Evolutionary conservation across 2,888 invertebrate species (phyloP).

Genomic region (Platycnemis pennipes): DNA sequence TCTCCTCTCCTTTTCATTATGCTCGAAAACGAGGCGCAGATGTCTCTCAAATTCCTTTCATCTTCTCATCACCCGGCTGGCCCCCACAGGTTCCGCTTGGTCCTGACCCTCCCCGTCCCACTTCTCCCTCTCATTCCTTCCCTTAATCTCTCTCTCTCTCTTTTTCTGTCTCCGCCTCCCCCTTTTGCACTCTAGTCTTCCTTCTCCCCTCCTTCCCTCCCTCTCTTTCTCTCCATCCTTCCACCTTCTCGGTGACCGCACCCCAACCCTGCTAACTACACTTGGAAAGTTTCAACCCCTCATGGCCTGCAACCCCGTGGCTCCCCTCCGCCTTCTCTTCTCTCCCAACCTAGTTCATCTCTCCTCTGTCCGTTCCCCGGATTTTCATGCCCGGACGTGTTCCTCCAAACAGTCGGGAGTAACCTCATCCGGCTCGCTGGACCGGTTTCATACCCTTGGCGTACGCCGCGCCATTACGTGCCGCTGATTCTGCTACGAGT

Average conservation of each 20-base stretch:
- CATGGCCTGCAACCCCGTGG: too few species aligned
- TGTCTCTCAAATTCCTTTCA: slow-evolving; percentile 9
- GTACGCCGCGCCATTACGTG: too few species aligned
- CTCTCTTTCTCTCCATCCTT: neutral
- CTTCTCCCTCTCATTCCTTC: neutral
- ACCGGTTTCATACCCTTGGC: too few species aligned
- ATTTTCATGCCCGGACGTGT: too few species aligned
- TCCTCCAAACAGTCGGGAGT: too few species aligned
- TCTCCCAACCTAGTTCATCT: too few species aligned
- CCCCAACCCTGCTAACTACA: neutral
- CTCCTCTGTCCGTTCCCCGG: too few species aligned
- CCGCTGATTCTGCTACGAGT: too few species aligned
- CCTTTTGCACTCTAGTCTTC: neutral
- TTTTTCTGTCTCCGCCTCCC: neutral
- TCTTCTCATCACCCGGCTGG: neutral
- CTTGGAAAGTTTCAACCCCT: neutral
- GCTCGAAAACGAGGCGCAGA: neutral
- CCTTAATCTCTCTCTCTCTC: neutral
- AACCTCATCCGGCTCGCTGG: too few species aligned
- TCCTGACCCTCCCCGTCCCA: neutral
- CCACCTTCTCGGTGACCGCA: neutral
- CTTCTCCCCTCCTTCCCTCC: neutral
- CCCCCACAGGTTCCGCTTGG: neutral
- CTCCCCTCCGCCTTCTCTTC: too few species aligned
- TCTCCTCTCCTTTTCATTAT: slow-evolving; percentile 20